phyloP scores from a whole-genome alignment of 2,797 vertebrate species.

The Acipenser transmontanus region DNA sequence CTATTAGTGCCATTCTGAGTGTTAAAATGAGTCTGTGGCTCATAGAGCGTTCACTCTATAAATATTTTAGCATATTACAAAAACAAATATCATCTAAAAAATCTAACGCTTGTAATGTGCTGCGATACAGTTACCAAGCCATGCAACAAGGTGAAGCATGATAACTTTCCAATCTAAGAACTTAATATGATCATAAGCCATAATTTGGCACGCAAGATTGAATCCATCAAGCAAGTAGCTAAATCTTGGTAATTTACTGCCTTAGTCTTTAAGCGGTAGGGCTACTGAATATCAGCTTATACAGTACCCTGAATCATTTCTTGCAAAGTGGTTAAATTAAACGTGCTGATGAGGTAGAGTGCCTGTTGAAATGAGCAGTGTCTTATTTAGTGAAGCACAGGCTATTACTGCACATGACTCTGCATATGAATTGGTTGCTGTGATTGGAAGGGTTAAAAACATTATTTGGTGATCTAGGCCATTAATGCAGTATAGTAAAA shows the following conservation, averaged over 20 bases:
- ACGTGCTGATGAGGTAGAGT: neutral
- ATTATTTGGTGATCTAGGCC: neutral
- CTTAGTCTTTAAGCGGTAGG: constrained; percentile 8
- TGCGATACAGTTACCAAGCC: constrained; percentile 2
- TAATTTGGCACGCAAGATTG: constrained; percentile 16
- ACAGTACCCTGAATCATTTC: constrained; percentile 4
- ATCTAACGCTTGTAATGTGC: neutral
- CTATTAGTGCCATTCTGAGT: neutral
- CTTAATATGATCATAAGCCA: constrained; percentile 14
- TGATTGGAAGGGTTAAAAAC: neutral
- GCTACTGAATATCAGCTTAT: constrained; percentile 4
- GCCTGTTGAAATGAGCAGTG: neutral
- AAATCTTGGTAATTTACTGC: constrained; percentile 15
- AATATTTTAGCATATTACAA: constrained; percentile 16
- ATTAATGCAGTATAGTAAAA: neutral
- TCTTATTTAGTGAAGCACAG: neutral
- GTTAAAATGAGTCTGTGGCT: constrained; percentile 8
- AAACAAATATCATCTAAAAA: constrained; percentile 17
- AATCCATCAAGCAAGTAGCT: constrained; percentile 1
- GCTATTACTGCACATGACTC: neutral
- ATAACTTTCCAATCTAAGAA: constrained; percentile 14
- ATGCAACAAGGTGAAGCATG: constrained; percentile 16
- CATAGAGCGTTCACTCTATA: constrained; percentile 1
- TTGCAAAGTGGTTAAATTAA: constrained; percentile 7
- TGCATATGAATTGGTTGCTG: neutral